These are phyloP conservation scores for Rhincodon typus DNA, from an alignment of 2,797 vertebrate species.

Conservation along the genomic window DNA sequence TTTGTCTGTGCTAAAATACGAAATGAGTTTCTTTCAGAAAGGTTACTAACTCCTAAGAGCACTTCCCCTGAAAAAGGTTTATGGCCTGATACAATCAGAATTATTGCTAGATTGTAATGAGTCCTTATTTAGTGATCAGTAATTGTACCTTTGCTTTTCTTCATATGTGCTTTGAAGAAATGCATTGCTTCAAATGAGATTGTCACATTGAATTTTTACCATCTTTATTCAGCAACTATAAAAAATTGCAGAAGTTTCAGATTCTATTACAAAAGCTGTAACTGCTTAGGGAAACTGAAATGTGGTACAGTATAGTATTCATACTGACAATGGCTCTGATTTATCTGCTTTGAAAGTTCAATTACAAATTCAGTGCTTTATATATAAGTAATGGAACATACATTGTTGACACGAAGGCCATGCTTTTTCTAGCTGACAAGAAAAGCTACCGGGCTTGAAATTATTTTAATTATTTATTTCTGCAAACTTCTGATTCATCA, in stretches of 20 bases:
- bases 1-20: neutral
- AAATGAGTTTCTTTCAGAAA: neutral
- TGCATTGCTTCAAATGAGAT: constrained; percentile 5
- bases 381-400: neutral
- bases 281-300: neutral
- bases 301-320: neutral
- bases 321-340: neutral
- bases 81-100: neutral
- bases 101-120: neutral
- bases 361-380: neutral
- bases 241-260: neutral
- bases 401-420: constrained; percentile 17
- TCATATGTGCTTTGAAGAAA: neutral
- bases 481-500: neutral
- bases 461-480: neutral
- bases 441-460: neutral
- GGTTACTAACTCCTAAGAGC: too few relatives aligned
- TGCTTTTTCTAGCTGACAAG: neutral
- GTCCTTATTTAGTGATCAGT: neutral
- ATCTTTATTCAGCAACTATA: neutral
- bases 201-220: neutral
- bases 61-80: neutral
- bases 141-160: neutral
- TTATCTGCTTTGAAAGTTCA: neutral
- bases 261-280: neutral